These are phyloP conservation scores for Chloroclysta siterata DNA, from an alignment of 2,888 invertebrate species.

Conservation along the genomic window DNA sequence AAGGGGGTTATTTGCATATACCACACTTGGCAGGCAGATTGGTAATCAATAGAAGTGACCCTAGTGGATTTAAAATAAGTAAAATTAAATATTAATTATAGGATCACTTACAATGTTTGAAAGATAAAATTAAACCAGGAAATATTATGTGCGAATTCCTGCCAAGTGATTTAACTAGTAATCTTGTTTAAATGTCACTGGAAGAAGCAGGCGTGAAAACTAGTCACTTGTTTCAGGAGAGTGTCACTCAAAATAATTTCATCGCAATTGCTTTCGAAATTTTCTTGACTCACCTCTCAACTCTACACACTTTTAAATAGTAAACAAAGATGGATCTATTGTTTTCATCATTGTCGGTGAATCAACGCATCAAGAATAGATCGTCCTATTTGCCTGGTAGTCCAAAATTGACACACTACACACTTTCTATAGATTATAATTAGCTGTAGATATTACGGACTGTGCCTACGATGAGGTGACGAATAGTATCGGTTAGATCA, in stretches of 20 bases:
- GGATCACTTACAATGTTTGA: background rate
- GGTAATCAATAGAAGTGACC: too few relatives aligned
- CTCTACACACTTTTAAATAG: background rate
- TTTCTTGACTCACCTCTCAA: background rate
- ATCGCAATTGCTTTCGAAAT: too few relatives aligned
- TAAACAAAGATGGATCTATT: conserved; percentile 24
- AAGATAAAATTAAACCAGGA: background rate
- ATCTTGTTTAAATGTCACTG: too few relatives aligned
- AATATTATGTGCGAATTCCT: background rate
- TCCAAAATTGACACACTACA: conserved; percentile 71
- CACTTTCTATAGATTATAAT: conserved; percentile 61
- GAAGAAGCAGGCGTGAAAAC: too few relatives aligned
- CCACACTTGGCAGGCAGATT: too few relatives aligned
- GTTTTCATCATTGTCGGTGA: conserved; percentile 40
- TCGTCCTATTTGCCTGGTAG: conserved; percentile 46
- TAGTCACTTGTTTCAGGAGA: background rate
- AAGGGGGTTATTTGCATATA: background rate
- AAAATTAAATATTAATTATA: background rate
- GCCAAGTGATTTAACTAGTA: too few relatives aligned
- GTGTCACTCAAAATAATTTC: background rate
- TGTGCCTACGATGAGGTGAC: conserved; percentile 50
- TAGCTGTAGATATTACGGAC: conserved; percentile 51
- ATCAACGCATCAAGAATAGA: conserved; percentile 53
- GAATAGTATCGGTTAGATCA: conserved; percentile 55
- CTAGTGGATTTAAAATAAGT: background rate